A percentile compares a stretch with the other conserved stretches of the same genome.
These are phyloP conservation scores for Myotis yumanensis DNA, from an alignment of 2,113 vertebrate genomes.

Conservation along the genomic window DNA sequence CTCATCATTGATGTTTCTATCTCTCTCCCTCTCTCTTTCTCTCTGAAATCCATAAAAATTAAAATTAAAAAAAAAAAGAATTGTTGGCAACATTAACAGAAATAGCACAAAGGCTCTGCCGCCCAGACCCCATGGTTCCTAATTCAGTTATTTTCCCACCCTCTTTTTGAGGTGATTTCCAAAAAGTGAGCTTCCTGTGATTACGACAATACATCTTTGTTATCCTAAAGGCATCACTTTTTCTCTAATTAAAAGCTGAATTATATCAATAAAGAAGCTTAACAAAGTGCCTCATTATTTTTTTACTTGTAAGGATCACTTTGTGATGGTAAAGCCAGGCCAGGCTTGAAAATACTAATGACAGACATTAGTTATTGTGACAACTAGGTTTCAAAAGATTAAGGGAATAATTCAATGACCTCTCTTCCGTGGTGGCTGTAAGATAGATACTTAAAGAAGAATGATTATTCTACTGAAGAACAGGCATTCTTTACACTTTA, in stretches of 20 bases:
- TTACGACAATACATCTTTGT: neutral
- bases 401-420: neutral
- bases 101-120: neutral
- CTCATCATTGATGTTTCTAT: no score
- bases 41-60: no score
- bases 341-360: neutral
- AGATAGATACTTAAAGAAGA: neutral
- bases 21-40: no score
- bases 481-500: neutral
- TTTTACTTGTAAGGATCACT: slow-evolving; percentile 25
- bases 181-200: neutral
- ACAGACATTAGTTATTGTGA: neutral
- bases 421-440: neutral
- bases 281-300: neutral
- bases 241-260: slow-evolving; percentile 28
- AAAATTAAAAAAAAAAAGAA: no score
- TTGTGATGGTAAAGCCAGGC: neutral
- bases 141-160: neutral
- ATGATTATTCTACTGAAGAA: neutral
- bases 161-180: neutral
- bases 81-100: neutral
- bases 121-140: neutral
- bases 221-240: neutral
- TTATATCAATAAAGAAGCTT: neutral
- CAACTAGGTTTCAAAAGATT: slow-evolving; percentile 13